Evolutionary conservation across 2,113 vertebrate species (phyloP), one percentile per base, ranked within the genome.

Genomic region (Pachypanchax playfairii): DNA sequence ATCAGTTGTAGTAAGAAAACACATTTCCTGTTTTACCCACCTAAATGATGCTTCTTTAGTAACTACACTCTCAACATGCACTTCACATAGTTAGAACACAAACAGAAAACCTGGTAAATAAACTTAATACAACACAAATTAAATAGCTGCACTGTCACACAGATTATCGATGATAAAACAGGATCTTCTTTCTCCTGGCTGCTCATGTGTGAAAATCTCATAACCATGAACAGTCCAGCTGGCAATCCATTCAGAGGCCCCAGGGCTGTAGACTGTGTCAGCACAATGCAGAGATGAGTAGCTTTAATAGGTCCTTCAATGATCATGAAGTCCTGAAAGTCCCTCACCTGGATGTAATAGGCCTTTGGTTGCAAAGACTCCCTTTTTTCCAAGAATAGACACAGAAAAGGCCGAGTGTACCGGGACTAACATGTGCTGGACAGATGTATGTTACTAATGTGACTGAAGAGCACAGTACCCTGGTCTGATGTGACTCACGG

Each of bases 191-290:
- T 56, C 65, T 78, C 57, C 49, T 57, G 38, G 43, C 64, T 6
- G 42, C 59, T 66, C 61, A 59, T 70, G 70, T 79, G 76, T 75
- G 71, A 80, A 79, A 83, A 77, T 26, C 35, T 49, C 59, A 80
- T 71, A 80, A 86, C 77, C 24, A 22, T 81, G 74, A 83, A 83
- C 77, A 65, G 77, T 77, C 65, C 79, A 82, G 82, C 73, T 85
- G 87, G 77, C 70, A 75, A 87, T 80, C 56, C 69, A 53, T 65
- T 89, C 65, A 86, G 73, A 78, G 73, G 67, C 70, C 57, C 61
- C 6, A 13, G 33, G 60, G 71, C 42, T 77, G 71, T 58, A 38
- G 67, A 54, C 43, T 57, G 70, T 70, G 71, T 72, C 73, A 60
- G 77, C 56, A 0, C 61, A 53, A 74, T 21, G 67, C 69, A 62